Evolutionary conservation across 2,113 vertebrate genomes (phyloP).

Genomic region (Barnardius zonarius): DNA sequence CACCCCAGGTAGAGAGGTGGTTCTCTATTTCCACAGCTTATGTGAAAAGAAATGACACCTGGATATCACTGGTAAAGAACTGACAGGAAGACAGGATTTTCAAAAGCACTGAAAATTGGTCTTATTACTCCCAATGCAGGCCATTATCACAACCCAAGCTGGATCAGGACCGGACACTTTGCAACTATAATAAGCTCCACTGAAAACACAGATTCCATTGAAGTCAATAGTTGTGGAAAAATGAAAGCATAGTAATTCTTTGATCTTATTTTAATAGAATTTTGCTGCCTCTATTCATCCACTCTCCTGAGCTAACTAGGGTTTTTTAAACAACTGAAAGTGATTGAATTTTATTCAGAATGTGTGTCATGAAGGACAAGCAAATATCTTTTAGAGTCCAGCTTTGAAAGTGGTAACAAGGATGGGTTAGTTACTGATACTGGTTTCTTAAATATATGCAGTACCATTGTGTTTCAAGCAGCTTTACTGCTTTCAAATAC

Average conservation of each 20-base stretch:
- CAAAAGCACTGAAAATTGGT: neutral
- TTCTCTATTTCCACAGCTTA: neutral
- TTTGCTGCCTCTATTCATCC: neutral
- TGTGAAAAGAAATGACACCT: neutral
- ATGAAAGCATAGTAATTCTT: neutral
- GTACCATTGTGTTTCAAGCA: neutral
- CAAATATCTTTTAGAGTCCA: neutral
- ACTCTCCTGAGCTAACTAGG: neutral
- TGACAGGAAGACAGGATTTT: neutral
- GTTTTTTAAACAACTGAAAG: neutral
- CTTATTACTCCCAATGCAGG: neutral
- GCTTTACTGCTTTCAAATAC: neutral
- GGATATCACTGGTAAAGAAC: neutral
- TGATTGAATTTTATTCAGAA: neutral
- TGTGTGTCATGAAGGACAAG: accelerated
- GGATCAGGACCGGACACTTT: neutral
- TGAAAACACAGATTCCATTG: neutral
- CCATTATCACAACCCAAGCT: neutral
- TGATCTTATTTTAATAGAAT: neutral
- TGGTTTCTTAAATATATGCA: neutral
- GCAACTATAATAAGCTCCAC: neutral
- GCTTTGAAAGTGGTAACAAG: neutral
- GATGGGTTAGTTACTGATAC: neutral
- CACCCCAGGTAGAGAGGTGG: neutral
- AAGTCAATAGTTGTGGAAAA: neutral